phyloP scores from a whole-genome alignment of 2,113 vertebrate species.

The Montifringilla adamsi region DNA sequence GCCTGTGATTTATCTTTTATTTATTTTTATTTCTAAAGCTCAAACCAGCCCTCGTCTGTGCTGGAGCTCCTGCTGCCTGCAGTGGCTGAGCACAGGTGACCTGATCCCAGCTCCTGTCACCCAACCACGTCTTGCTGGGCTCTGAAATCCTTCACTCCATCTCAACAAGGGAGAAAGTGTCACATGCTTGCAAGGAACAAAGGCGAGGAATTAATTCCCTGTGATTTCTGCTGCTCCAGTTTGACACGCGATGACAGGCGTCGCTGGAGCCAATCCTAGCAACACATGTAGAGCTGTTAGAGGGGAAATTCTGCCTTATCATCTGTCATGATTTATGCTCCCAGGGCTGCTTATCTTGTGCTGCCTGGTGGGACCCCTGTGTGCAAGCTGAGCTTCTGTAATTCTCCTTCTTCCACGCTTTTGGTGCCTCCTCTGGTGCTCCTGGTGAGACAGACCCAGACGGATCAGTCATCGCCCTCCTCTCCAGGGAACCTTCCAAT shows the following conservation, averaged over 20 bases:
- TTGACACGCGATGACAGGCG: background rate
- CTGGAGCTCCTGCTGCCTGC: background rate
- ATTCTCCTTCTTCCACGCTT: background rate
- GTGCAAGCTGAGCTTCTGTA: background rate
- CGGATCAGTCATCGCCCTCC: background rate
- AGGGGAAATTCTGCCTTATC: background rate
- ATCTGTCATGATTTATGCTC: background rate
- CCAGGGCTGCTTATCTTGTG: background rate
- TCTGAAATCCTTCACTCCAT: background rate
- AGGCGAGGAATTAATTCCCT: background rate
- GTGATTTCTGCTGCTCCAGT: background rate
- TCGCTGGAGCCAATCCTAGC: background rate
- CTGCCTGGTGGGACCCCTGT: background rate
- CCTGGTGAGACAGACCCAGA: background rate
- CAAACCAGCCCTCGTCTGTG: background rate
- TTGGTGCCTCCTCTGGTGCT: background rate
- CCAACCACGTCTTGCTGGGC: background rate
- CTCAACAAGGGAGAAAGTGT: background rate
- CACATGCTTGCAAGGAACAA: background rate
- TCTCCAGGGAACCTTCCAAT: background rate
- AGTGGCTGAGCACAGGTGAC: background rate
- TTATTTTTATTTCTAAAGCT: background rate
- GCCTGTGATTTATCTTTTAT: background rate
- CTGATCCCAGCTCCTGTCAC: background rate
- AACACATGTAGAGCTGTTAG: background rate